Conservation (phyloP, 2,113 vertebrate genomes). For the Picathartes gymnocephalus region DNA sequence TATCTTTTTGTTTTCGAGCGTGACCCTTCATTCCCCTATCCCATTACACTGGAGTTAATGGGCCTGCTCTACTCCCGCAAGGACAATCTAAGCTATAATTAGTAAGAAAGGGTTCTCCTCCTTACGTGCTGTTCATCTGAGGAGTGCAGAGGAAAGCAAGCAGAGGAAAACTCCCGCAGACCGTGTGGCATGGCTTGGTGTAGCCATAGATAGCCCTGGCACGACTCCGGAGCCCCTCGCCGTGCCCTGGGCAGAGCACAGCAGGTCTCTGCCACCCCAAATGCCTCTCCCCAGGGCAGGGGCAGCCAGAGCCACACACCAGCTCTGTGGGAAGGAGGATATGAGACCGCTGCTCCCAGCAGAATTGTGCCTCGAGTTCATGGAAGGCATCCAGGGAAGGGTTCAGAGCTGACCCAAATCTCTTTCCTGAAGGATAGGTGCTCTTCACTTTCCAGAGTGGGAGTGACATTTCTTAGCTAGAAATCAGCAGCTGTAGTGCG, state of each 20-base stretch:
- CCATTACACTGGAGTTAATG: background rate
- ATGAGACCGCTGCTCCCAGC: background rate
- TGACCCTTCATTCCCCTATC: background rate
- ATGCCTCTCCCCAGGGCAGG: fast-evolving
- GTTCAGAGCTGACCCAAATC: background rate
- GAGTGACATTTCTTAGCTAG: background rate
- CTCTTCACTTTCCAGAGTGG: background rate
- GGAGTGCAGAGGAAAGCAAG: background rate
- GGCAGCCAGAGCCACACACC: fast-evolving
- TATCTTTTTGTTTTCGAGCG: background rate
- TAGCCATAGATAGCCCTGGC: fast-evolving
- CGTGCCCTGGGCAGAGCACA: fast-evolving
- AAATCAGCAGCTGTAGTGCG: background rate
- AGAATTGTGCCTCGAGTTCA: fast-evolving
- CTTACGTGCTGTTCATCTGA: background rate
- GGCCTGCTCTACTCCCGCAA: background rate
- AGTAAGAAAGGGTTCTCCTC: background rate
- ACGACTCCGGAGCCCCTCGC: fast-evolving
- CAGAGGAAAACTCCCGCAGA: background rate
- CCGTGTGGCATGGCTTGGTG: fast-evolving
- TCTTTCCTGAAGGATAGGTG: background rate
- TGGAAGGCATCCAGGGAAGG: background rate
- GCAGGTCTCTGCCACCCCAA: fast-evolving
- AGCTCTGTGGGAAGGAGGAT: background rate
- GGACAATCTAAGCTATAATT: background rate